Evolutionary conservation across 2,797 vertebrate species (phyloP), one percentile per base, ranked within the genome.

Genomic region (Gambelia wislizenii): DNA sequence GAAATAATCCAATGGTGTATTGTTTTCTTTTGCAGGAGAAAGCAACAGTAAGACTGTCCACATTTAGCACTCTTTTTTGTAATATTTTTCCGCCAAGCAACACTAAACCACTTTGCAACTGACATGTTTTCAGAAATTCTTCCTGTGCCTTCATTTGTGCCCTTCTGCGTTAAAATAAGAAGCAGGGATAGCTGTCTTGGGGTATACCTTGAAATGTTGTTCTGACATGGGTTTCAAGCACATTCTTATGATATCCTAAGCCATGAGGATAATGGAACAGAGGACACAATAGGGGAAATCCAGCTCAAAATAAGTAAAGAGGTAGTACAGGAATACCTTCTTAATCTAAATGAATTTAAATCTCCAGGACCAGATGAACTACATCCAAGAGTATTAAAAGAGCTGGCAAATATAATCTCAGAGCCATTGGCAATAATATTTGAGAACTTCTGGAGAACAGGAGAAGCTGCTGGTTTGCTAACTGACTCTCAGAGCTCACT

Each of bases 1-100:
- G 85, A 33, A 93, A 89, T 44, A 39, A 44, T 83, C 3, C 56
- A 84, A 13, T 18, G 7, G 18, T 82, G 44, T 89, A 84, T 1
- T 56, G 77, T 87, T 84, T 80, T 72, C 76, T 84, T 80, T 49
- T 39, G 30, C 27, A 72, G 20, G 30, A n/a, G 20, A 47, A 84
- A 42, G 7, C 1, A 82, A 67, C 27, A 83, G 33, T 18, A 83
- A 84, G 64, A 69, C 39, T 0, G 3, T 16, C 44, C n/a, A 80
- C 22, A 67, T 89, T 72, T 33, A 33, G 64, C 52, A 64, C n/a
- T 39, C 44, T 36, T 78, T 2, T 1, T 49, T 56, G 61, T 6
- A 30, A 91, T 0, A 8, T 75, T 74, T 78, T 88, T 0, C 72
- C 89, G 36, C 39, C 84, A 90, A 88, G 75, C 30, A 5, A 83